A percentile compares a stretch with the other conserved stretches of the same genome.
These are phyloP conservation scores for Callospermophilus lateralis DNA, from an alignment of 2,113 vertebrate genomes.

Conservation along the genomic window DNA sequence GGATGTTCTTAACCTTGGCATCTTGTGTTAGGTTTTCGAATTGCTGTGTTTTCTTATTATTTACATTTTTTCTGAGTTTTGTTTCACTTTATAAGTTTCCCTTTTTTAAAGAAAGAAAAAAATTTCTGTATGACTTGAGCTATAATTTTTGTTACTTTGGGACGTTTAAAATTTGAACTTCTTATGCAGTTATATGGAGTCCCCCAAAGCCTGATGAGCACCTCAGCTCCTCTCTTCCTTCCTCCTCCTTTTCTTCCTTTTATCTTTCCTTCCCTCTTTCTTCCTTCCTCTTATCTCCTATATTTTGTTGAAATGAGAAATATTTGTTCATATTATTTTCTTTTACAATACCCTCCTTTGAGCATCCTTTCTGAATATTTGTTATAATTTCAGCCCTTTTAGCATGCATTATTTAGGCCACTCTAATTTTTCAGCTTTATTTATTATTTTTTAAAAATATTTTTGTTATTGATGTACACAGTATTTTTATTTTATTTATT, in stretches of 20 bases:
- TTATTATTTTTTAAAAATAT: no score
- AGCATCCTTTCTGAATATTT: background rate
- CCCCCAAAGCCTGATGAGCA: background rate
- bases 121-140: slow-evolving; percentile 34
- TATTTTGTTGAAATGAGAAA: slow-evolving; percentile 57
- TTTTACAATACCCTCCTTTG: background rate
- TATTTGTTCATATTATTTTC: background rate
- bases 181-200: background rate
- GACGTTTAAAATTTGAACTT: slow-evolving; percentile 15
- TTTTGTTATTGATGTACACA: no score
- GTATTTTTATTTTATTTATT: no score
- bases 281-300: background rate
- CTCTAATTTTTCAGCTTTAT: background rate
- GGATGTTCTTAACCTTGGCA: background rate
- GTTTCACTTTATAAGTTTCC: background rate
- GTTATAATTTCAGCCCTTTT: background rate
- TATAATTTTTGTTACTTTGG: background rate
- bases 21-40: background rate
- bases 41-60: slow-evolving; percentile 17
- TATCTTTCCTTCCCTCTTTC: background rate
- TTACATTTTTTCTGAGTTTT: background rate
- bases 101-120: slow-evolving; percentile 1
- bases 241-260: background rate
- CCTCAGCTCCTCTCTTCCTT: background rate
- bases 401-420: background rate